Percentiles rank a stretch among this genome's conserved stretches.
phyloP scores from a whole-genome alignment of 2,113 vertebrate species.

The Larimichthys polyactis region DNA sequence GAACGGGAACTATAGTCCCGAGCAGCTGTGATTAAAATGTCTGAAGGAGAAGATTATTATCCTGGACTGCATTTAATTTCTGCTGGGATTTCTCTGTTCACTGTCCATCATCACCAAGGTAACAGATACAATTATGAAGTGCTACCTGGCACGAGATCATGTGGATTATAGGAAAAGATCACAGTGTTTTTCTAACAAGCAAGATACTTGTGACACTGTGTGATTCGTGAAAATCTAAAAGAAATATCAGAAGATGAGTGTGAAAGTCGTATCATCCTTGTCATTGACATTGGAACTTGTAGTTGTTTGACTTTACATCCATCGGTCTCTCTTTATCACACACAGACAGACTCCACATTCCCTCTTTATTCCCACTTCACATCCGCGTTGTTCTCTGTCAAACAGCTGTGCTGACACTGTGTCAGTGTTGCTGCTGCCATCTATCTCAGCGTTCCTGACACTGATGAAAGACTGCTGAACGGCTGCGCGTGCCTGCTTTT shows the following conservation, averaged over 20 bases:
- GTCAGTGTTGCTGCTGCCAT: constrained; percentile 11
- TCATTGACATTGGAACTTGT: too few species aligned
- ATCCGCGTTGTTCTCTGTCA: not conserved
- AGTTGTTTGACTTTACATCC: not conserved
- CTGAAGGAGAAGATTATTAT: not conserved
- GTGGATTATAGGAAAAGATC: not conserved
- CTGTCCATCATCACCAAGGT: not conserved
- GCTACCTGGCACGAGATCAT: not conserved
- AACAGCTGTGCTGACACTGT: not conserved
- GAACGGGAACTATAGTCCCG: not conserved
- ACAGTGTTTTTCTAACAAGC: too few species aligned
- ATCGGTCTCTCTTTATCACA: not conserved
- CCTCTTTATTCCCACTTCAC: too few species aligned
- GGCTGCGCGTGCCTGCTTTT: not conserved
- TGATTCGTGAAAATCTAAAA: too few species aligned
- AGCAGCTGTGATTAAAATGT: not conserved
- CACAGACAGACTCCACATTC: too few species aligned
- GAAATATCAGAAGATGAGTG: too few species aligned
- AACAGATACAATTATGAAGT: not conserved
- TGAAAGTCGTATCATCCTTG: too few species aligned
- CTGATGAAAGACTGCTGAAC: constrained; percentile 15
- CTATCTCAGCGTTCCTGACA: constrained; percentile 26
- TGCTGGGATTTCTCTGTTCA: not conserved
- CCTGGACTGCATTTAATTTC: not conserved
- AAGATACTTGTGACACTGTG: too few species aligned